These are phyloP conservation scores for Myocastor coypus DNA, from an alignment of 2,113 vertebrate species.

Conservation along the genomic window DNA sequence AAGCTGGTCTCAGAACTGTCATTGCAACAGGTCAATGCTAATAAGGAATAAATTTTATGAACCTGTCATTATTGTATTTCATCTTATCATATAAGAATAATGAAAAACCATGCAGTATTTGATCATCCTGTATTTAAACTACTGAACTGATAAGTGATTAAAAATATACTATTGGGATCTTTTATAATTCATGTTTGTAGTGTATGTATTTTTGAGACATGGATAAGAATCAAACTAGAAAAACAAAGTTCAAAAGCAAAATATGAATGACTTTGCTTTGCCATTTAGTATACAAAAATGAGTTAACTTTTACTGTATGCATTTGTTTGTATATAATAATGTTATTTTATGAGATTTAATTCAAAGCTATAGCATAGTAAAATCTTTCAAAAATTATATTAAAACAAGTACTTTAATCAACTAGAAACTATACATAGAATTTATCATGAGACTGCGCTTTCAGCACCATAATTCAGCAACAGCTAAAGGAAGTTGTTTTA, in stretches of 20 bases:
- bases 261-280: conserved; percentile 2
- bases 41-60: too few species aligned
- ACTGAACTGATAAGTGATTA: not conserved
- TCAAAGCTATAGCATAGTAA: not conserved
- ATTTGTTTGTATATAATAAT: conserved; percentile 7
- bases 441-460: not conserved
- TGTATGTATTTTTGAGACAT: conserved; percentile 35
- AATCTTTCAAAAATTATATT: not conserved
- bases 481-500: not conserved
- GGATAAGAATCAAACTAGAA: not conserved
- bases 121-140: too few species aligned
- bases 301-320: not conserved
- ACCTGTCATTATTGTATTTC: too few species aligned
- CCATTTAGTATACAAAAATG: conserved; percentile 13
- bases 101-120: too few species aligned
- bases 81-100: too few species aligned
- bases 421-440: not conserved
- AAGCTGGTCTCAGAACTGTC: too few species aligned
- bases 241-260: conserved; percentile 47
- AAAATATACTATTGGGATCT: not conserved
- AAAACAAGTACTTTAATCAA: not conserved
- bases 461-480: not conserved
- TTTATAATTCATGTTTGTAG: conserved; percentile 37
- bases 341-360: conserved; percentile 39
- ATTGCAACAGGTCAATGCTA: too few species aligned